These are phyloP conservation scores for Chlorospingus flavigularis DNA, from an alignment of 2,797 vertebrate species.

Conservation along the genomic window DNA sequence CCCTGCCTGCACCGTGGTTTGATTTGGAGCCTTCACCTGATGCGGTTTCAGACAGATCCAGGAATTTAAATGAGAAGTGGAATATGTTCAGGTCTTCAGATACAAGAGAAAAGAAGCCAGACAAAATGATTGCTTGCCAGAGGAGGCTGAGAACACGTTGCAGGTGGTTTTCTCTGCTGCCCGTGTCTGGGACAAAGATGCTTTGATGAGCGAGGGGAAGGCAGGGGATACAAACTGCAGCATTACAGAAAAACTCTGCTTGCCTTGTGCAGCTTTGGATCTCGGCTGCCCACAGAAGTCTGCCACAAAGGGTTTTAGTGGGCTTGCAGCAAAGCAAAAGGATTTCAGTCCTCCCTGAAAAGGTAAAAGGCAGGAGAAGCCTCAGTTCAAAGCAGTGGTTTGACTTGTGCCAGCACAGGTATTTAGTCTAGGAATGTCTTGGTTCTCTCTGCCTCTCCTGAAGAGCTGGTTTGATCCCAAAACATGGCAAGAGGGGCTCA, in stretches of 20 bases:
- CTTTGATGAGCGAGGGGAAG: not conserved
- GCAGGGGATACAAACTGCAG: not conserved
- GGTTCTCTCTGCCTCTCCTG: not conserved
- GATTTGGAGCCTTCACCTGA: not conserved
- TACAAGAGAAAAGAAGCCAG: not conserved
- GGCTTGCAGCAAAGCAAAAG: constrained; percentile 13
- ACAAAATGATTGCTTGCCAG: not conserved
- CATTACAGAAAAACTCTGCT: not conserved
- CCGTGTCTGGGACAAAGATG: not conserved
- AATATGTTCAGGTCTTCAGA: not conserved
- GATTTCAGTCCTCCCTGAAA: not conserved
- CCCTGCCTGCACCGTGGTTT: not conserved
- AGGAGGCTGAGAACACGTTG: not conserved
- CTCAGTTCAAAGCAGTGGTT: not conserved
- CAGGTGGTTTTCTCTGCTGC: constrained; percentile 1
- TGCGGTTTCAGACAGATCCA: not conserved
- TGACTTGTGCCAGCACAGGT: not conserved
- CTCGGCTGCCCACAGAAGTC: not conserved
- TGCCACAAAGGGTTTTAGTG: not conserved
- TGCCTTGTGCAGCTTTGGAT: not conserved
- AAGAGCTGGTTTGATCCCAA: not conserved
- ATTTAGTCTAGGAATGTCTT: not conserved
- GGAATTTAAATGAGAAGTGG: not conserved
- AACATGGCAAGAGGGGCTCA: not conserved
- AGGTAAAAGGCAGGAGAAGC: not conserved